Evolutionary conservation across 2,888 invertebrate species (phyloP).

Genomic region (Drosophila neonasuta): DNA sequence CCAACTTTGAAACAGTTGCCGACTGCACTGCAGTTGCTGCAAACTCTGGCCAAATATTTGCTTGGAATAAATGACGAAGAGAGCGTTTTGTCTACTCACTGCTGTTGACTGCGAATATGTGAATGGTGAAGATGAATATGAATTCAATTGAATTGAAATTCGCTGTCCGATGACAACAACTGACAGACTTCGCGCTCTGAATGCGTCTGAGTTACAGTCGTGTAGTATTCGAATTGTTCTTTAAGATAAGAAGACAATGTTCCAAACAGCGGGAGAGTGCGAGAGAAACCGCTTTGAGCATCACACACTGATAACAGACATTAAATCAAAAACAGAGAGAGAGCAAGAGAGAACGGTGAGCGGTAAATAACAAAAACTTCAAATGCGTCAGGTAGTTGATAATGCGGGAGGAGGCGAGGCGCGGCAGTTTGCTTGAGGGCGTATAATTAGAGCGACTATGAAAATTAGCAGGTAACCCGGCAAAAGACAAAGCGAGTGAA

Average conservation of each 20-base stretch:
- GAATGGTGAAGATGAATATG: conserved; percentile 8
- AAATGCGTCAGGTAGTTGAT: conserved; percentile 36
- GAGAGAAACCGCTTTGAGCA: conserved; percentile 32
- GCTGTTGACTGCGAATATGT: not conserved
- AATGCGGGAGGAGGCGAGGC: conserved; percentile 8
- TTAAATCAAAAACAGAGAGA: conserved; percentile 8
- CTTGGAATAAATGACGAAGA: conserved; percentile 5
- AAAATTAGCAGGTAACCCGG: conserved; percentile 61
- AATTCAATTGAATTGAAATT: conserved; percentile 23
- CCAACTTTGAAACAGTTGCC: conserved; percentile 46
- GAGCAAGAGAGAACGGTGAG: conserved; percentile 16
- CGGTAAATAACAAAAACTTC: conserved; percentile 26
- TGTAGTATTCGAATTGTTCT: conserved; percentile 58
- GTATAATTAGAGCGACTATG: conserved; percentile 63
- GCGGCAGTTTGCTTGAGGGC: conserved; percentile 4
- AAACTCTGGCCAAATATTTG: conserved; percentile 52
- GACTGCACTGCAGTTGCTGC: conserved; percentile 44
- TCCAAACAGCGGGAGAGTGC: conserved; percentile 15
- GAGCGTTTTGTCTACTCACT: conserved; percentile 1
- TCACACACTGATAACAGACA: conserved; percentile 54
- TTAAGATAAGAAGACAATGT: conserved; percentile 63
- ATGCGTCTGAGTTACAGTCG: conserved; percentile 63
- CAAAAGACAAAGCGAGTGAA: not conserved
- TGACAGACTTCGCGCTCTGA: conserved; percentile 59
- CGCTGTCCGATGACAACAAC: conserved; percentile 49